Percentiles rank a stretch among this genome's conserved stretches.
Evolutionary conservation across 2,113 vertebrate species (phyloP).

Genomic region (Scatophagus argus): DNA sequence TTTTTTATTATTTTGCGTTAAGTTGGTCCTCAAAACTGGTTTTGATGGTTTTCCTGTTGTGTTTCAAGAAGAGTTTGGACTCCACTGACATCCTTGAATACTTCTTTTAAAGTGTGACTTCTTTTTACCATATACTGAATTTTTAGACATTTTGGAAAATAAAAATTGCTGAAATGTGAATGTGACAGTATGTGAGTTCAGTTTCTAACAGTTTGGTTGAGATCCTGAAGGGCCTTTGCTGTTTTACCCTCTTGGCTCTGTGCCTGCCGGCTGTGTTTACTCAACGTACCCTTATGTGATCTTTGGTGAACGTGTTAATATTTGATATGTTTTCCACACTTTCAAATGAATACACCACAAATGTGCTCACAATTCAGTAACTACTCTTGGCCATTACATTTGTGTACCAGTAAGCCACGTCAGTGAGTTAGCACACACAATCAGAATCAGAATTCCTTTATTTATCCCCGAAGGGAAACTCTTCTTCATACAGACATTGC

Average conservation of each 20-base stretch:
- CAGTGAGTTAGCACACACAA: no score
- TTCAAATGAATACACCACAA: background rate
- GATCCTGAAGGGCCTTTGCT: background rate
- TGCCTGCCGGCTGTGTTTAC: background rate
- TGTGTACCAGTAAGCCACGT: no score
- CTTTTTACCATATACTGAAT: constrained; percentile 58
- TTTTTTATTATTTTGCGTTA: constrained; percentile 23
- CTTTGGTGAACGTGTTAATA: background rate
- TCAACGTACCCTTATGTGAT: background rate
- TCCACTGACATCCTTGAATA: constrained; percentile 11
- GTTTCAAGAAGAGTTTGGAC: background rate
- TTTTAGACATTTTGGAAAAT: constrained; percentile 74
- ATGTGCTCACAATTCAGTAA: background rate
- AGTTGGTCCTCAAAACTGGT: constrained; percentile 16
- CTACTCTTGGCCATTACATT: background rate
- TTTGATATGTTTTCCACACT: background rate
- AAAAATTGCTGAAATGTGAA: constrained; percentile 50
- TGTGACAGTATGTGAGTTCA: background rate
- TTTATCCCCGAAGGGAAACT: no score
- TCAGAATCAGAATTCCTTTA: no score
- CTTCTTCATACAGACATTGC: no score
- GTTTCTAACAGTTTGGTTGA: background rate
- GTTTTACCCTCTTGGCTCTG: background rate
- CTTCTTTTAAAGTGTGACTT: constrained; percentile 46
- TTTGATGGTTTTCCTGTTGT: constrained; percentile 15